Conservation (phyloP, 2,113 vertebrate species). For the Felis chaus region DNA sequence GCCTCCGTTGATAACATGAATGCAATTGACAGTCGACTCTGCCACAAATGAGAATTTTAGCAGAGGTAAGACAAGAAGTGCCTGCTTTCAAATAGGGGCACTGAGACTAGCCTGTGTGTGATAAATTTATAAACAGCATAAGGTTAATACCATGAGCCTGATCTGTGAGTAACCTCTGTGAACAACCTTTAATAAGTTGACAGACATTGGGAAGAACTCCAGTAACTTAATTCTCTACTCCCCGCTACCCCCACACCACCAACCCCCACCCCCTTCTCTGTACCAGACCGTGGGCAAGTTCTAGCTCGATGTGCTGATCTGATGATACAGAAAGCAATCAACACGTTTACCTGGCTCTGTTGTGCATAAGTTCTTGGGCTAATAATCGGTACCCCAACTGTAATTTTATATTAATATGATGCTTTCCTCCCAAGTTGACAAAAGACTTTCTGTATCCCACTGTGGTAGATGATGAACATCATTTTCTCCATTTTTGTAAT, state of each 20-base stretch:
- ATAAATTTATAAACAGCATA: background rate
- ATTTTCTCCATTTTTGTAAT: background rate
- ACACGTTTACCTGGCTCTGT: background rate
- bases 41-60: background rate
- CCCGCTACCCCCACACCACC: background rate
- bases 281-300: background rate
- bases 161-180: background rate
- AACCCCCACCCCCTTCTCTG: background rate
- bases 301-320: background rate
- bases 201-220: background rate
- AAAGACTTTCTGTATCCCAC: background rate
- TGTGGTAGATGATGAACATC: background rate
- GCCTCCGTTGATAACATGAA: background rate
- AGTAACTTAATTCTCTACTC: background rate
- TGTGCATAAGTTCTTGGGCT: background rate
- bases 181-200: background rate
- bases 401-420: background rate
- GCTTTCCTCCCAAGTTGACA: background rate
- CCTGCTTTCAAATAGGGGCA: background rate
- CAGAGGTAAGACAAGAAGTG: background rate
- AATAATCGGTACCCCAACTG: background rate
- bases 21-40: background rate
- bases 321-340: background rate
- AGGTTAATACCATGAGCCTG: background rate
- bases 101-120: background rate